These are phyloP conservation scores for Drosophila subpulchrella DNA, from an alignment of 1,140 invertebrate genomes.

Conservation along the genomic window DNA sequence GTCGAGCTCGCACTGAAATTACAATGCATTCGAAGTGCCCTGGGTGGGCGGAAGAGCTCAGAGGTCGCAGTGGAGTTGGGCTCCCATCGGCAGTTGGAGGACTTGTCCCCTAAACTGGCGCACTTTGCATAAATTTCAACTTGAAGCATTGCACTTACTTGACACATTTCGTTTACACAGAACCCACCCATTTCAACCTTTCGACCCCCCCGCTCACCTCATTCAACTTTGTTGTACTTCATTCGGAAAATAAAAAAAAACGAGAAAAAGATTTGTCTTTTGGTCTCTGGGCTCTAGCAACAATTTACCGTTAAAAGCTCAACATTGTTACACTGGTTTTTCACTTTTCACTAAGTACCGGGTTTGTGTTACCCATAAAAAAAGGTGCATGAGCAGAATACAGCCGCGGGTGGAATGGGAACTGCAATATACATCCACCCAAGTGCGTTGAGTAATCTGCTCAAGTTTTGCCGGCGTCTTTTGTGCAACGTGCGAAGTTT, in stretches of 20 bases:
- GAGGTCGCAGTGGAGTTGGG: slow-evolving; percentile 1
- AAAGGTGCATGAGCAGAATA: slow-evolving; percentile 6
- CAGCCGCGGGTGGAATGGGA: slow-evolving; percentile 6
- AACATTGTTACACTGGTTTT: slow-evolving; percentile 81
- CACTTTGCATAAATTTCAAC: slow-evolving; percentile 77
- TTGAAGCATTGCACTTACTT: slow-evolving; percentile 77
- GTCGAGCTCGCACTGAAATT: slow-evolving; percentile 45
- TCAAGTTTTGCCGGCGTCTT: slow-evolving; percentile 67
- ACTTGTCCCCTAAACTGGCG: slow-evolving; percentile 54
- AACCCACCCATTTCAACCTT: slow-evolving; percentile 21
- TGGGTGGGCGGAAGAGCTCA: background rate
- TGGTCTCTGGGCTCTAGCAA: slow-evolving; percentile 54
- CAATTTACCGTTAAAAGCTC: slow-evolving; percentile 79
- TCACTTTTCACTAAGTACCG: slow-evolving; percentile 80
- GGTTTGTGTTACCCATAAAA: slow-evolving; percentile 77
- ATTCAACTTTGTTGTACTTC: slow-evolving; percentile 68
- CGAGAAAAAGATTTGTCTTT: slow-evolving; percentile 64
- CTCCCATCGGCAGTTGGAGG: slow-evolving; percentile 6
- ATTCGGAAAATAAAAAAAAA: slow-evolving; percentile 47
- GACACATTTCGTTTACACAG: slow-evolving; percentile 72
- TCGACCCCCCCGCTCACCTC: slow-evolving; percentile 18
- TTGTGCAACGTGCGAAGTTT: slow-evolving; percentile 78
- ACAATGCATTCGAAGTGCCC: slow-evolving; percentile 55
- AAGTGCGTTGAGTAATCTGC: slow-evolving; percentile 61
- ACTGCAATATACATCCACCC: background rate